A percentile compares a stretch with the other conserved stretches of the same genome.
Conservation (phyloP, 2,797 vertebrate species). For the Clarias platycephalus region DNA sequence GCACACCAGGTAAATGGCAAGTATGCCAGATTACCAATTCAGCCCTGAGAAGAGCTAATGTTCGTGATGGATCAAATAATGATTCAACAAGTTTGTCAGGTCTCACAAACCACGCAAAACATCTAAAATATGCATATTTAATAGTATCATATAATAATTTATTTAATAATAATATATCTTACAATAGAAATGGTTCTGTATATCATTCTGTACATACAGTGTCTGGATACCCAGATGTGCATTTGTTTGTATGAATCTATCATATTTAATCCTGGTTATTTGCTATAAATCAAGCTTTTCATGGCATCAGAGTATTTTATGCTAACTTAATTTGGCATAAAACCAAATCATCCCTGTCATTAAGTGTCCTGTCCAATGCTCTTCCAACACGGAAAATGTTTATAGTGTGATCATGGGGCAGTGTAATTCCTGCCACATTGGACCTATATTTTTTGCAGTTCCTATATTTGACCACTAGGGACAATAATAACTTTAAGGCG, state of each 20-base stretch:
- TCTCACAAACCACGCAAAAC: not conserved
- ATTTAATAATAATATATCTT: not conserved
- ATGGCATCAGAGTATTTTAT: not conserved
- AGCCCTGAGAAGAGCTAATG: too few species aligned
- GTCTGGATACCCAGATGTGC: not conserved
- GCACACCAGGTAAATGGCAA: too few species aligned
- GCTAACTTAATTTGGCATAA: too few species aligned
- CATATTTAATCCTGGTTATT: not conserved
- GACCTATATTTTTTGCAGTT: not conserved
- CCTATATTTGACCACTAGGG: not conserved
- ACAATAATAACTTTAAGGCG: not conserved
- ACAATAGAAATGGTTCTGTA: not conserved
- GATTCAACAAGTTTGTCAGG: not conserved
- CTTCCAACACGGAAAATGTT: not conserved
- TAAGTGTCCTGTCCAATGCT: not conserved
- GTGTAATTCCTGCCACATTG: not conserved
- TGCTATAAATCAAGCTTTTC: not conserved
- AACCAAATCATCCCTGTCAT: not conserved
- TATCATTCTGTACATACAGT: not conserved
- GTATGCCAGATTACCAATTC: too few species aligned
- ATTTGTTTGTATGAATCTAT: not conserved
- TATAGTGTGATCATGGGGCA: not conserved
- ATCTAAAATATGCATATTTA: not conserved
- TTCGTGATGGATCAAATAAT: too few species aligned
- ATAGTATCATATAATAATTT: too few species aligned